Percentiles rank a stretch among this genome's conserved stretches.
Conservation (phyloP, 2,113 vertebrate species). For the Neogale vison region DNA sequence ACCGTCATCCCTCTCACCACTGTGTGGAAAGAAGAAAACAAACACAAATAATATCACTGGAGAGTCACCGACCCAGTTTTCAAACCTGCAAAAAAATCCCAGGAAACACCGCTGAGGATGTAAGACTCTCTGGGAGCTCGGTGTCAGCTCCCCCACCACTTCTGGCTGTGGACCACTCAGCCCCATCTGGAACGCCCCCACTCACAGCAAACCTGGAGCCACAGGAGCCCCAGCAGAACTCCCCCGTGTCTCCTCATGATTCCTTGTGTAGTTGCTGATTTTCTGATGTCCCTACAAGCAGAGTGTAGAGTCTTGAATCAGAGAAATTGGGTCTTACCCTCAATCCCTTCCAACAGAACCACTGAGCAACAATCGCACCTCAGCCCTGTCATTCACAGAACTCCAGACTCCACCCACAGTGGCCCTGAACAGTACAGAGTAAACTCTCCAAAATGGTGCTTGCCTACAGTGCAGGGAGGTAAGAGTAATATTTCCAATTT, state of each 20-base stretch:
- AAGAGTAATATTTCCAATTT: background rate
- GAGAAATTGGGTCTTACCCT: background rate
- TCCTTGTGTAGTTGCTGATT: background rate
- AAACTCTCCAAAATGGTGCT: background rate
- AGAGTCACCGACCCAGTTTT: fast-evolving
- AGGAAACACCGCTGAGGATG: background rate
- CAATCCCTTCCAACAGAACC: background rate
- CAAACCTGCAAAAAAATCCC: background rate
- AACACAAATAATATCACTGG: background rate
- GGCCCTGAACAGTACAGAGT: background rate
- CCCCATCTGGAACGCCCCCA: background rate
- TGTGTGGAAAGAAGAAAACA: slow-evolving; percentile 2
- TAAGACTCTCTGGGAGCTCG: background rate
- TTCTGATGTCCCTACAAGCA: background rate
- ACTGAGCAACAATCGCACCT: background rate
- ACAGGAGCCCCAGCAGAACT: slow-evolving; percentile 10
- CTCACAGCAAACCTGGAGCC: slow-evolving; percentile 58
- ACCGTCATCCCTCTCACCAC: background rate
- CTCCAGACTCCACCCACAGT: background rate
- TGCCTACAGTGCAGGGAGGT: fast-evolving
- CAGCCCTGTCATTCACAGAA: background rate
- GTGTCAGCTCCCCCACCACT: background rate
- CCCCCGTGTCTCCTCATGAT: slow-evolving; percentile 3
- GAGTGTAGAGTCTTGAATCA: background rate
- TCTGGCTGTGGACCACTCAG: background rate